Evolutionary conservation across 2,797 vertebrate species (phyloP).

Genomic region (Danio kyathit): DNA sequence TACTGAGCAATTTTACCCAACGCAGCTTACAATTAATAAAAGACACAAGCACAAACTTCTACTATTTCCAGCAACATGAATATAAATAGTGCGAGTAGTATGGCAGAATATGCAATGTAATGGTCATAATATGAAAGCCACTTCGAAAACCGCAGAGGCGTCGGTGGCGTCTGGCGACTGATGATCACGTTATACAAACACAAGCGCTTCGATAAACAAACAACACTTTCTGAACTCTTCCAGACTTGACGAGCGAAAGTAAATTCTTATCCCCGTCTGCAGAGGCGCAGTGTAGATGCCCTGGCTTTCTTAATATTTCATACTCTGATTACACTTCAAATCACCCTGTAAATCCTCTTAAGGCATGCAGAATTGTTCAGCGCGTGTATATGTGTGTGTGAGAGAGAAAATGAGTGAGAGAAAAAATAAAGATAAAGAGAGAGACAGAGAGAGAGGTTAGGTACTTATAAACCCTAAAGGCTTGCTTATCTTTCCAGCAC

Average conservation of each 20-base stretch:
- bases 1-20: background rate
- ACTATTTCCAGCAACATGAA: background rate
- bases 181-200: conserved; percentile 10
- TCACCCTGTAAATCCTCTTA: conserved; percentile 88
- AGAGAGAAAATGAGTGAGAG: conserved; percentile 52
- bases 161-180: background rate
- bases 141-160: background rate
- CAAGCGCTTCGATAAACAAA: conserved; percentile 33
- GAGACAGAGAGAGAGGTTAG: conserved; percentile 75
- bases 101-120: background rate
- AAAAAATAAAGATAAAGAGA: conserved; percentile 53
- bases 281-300: conserved; percentile 80
- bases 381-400: conserved; percentile 47
- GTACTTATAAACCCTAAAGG: conserved; percentile 85
- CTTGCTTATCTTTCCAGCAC: conserved; percentile 81
- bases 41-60: background rate
- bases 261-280: conserved; percentile 55
- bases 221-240: conserved; percentile 40
- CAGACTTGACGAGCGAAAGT: background rate
- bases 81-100: background rate
- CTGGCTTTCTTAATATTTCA: conserved; percentile 80
- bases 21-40: background rate
- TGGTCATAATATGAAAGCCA: background rate
- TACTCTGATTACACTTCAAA: conserved; percentile 85
- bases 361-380: conserved; percentile 87